Evolutionary conservation across 2,888 invertebrate genomes (phyloP), one percentile per base, ranked within the genome.

Genomic region (Colletes collaris): DNA sequence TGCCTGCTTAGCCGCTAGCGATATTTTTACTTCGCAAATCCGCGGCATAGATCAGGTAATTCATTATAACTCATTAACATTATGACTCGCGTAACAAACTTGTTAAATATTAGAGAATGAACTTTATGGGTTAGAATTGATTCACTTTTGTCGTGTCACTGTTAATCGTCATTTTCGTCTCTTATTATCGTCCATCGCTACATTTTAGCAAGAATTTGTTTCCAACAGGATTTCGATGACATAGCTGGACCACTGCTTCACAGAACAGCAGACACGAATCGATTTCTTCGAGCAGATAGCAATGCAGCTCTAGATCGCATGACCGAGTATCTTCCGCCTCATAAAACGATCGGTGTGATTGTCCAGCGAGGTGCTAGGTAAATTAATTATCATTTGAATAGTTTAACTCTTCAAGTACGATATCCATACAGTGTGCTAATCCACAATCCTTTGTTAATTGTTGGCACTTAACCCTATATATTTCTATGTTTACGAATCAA

Each of bases 251-350:
- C 97, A 10, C 93, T 99, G 74, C 94, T 99, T 46, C 97, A 97
- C 86, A 96, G 98, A 79, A 97, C 97, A 65, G 98, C 98, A 0
- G 99, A 99, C 90, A 98, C 98, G 7, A 99, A 98, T 93, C 96
- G 96, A 87, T 99, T 99, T 92, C 95, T 99, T 66, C 95, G 98
- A 35, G 97, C 97, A 50, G 99, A 99, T 93, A 97, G 98, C 3
- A 96, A 96, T 74, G 94, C 95, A 10, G 97, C 98, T 0, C 93
- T 99, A 56, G 97, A 96, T 87, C 94, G 95, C 13, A 96, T 99
- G 95, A 96, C 97, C 75, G 96, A 97, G 74, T 95, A 96, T 78
- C 94, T 97, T 19, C 95, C 96, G 44, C 95, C 96, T 6, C 93
- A 94, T 6, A 95, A 96, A 85, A 95, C 96, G 0, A 95, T 96